Base-by-base conservation (phyloP, 2,797 vertebrate species). In the Bucorvus abyssinicus region DNA sequence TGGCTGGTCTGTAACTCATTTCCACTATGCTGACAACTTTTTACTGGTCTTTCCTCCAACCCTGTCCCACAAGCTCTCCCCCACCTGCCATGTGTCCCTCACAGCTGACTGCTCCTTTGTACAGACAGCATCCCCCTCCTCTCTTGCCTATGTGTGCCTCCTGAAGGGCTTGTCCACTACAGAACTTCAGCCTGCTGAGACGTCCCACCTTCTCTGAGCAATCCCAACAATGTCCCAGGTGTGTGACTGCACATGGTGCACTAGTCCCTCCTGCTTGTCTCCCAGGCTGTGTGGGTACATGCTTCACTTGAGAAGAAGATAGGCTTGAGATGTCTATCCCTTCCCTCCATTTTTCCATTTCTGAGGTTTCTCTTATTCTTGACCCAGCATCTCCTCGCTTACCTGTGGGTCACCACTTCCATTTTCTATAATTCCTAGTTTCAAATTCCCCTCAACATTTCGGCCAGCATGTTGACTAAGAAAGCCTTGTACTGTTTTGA, bases 121-220 rank as follows among this genome's bases (percentile, higher is more conserved):
- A 53, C 7, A 19, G 8, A 45, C 6, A 64, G 4, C 21, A 20
- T 11, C 4, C 11, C 8, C 9, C 8, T 73, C 24, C 20, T 74
- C 17, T 22, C 29, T 47, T 47, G 30, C 7, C 2, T 9, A 1
- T 44, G 3, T 29, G 8, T n/a, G 7, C 27, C 22, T 47, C 67
- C 53, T 57, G 52, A 68, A 36, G 17, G 10, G 5, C 21, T 38
- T 40, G 3, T 42, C 20, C 18, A 61, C 6, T 32, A 40, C 10
- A 34, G 14, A 5, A 14, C 14, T 61, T 21, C 29, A 40, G 42
- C 17, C 1, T 0, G 1, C 1, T 14, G 49, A 76, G 16, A 13
- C 44, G 19, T 60, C 7, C 14, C 32, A 52, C 12, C 24, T 53
- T 14, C 52, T 64, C 36, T n/a, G 23, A 57, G 23, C 0, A 2